Evolutionary conservation across 1,140 invertebrate genomes (phyloP), one percentile per base, ranked within the genome.

Genomic region (Mycetomoellerius zeteki): DNA sequence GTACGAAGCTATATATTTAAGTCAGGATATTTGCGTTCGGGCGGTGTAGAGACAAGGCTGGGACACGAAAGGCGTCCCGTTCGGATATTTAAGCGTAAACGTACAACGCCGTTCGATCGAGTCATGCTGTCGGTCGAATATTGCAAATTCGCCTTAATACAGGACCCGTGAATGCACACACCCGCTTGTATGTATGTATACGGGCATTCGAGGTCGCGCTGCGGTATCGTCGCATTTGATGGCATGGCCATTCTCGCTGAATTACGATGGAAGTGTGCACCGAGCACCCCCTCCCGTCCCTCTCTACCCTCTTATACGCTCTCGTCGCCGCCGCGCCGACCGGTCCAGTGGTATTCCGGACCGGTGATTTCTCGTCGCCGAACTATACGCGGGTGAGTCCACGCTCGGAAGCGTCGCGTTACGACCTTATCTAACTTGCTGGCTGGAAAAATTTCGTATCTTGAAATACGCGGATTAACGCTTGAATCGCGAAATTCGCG

Each of bases 231-330:
- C 88, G 86, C 90, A 86, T 93, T 94, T 94, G 92, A 93, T 93
- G 92, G 90, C 86, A 69, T 54, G 87, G 87, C 88, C 84, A 90
- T 92, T 93, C 90, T 88, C 90, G 76, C 88, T 93, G 89, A 94
- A 93, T 94, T 94, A 94, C 93, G 92, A 92, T 73, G 91, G 89
- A 86, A 89, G 82, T 86, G 82, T 84, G 78, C 71, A 86, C 78
- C 84, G 43, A 65, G 69, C 64, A 60, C 19, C 62, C 62, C 56
- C 67, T 21, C 10, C 14, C 30, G 2, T 12, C 14, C 27, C 0
- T 19, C 27, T 21, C 8, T 12, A 0, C 56, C 19, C 65, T 24
- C 33, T 27, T 19, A 16, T 19, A 21, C 54, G 6, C 71, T 14
- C 30, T 77, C 56, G 27, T 82, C 67, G 69, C 3, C 60, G 21